phyloP scores from a whole-genome alignment of 53 echinoderm and acorn worm species.

The Holothuria scabra region DNA sequence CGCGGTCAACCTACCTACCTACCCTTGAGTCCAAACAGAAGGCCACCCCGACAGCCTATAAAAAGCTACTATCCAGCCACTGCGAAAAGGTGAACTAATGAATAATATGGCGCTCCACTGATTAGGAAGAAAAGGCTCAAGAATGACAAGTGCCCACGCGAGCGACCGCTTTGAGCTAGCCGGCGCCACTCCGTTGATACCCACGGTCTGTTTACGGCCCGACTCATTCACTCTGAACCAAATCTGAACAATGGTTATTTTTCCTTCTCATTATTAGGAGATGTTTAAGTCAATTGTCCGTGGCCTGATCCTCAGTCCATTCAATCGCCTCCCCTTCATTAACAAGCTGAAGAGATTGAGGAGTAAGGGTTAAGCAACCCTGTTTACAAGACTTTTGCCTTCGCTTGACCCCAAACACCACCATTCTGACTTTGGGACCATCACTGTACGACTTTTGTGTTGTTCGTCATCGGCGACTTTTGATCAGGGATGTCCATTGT shows the following conservation, averaged over 20 bases:
- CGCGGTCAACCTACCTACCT: conserved; percentile 9
- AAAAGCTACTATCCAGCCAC: conserved; percentile 2
- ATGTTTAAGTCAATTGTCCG: conserved; percentile 42
- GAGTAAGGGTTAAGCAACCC: background rate
- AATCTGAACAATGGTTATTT: conserved; percentile 25
- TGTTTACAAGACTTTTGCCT: conserved; percentile 22
- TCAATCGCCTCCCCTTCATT: background rate
- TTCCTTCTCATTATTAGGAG: conserved; percentile 20
- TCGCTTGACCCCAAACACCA: too few species aligned
- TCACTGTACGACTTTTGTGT: too few species aligned
- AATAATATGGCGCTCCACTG: conserved; percentile 33
- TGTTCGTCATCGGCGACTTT: conserved; percentile 2
- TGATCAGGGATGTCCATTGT: conserved; percentile 8
- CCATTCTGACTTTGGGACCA: too few species aligned
- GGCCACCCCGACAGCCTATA: conserved; percentile 17
- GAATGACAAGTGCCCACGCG: conserved; percentile 32
- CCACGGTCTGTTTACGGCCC: conserved; percentile 41
- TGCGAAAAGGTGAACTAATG: conserved; percentile 35
- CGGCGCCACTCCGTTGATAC: conserved; percentile 40
- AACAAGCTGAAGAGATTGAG: too few species aligned
- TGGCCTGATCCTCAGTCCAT: conserved; percentile 22
- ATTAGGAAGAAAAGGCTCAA: conserved; percentile 3
- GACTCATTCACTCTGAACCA: conserved; percentile 32
- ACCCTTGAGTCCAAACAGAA: conserved; percentile 3
- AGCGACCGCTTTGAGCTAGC: conserved; percentile 27